Percentiles rank a stretch among this genome's conserved stretches.
Evolutionary conservation across 2,888 invertebrate species (phyloP).

Genomic region (Eueremaeus valkanovi): DNA sequence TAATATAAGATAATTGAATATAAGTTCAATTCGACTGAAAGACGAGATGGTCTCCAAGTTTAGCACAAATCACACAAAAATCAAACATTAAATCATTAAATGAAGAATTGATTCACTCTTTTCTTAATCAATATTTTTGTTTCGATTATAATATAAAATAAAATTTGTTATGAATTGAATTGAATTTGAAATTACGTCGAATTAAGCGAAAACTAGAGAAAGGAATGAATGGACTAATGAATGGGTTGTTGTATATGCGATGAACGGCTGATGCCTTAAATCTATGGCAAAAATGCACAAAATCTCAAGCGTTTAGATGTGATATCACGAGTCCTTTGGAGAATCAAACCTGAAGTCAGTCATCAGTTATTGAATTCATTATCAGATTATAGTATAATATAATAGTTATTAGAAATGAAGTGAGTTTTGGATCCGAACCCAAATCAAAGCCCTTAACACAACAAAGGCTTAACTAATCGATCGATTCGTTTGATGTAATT

Average conservation of each 20-base stretch:
- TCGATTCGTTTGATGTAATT: not conserved
- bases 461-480: not conserved
- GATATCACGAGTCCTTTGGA: constrained; percentile 29
- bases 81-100: not conserved
- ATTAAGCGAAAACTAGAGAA: not conserved
- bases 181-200: not conserved
- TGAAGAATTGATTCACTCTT: not conserved
- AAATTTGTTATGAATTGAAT: not conserved
- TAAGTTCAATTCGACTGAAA: constrained; percentile 4
- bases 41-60: constrained; percentile 19
- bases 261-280: constrained; percentile 6
- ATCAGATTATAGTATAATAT: too few relatives aligned
- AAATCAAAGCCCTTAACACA: not conserved
- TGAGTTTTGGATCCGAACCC: not conserved
- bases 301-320: constrained; percentile 31
- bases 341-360: constrained; percentile 32
- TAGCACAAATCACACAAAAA: not conserved
- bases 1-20: not conserved
- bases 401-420: not conserved
- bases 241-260: constrained; percentile 19
- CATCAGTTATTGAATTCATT: not conserved
- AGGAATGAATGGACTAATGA: constrained; percentile 28
- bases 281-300: constrained; percentile 31
- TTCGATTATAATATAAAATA: constrained; percentile 1
- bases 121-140: too few relatives aligned